Percentiles rank a stretch among this genome's conserved stretches.
These are phyloP conservation scores for Drosophila tripunctata DNA, from an alignment of 2,888 invertebrate genomes.

Conservation along the genomic window DNA sequence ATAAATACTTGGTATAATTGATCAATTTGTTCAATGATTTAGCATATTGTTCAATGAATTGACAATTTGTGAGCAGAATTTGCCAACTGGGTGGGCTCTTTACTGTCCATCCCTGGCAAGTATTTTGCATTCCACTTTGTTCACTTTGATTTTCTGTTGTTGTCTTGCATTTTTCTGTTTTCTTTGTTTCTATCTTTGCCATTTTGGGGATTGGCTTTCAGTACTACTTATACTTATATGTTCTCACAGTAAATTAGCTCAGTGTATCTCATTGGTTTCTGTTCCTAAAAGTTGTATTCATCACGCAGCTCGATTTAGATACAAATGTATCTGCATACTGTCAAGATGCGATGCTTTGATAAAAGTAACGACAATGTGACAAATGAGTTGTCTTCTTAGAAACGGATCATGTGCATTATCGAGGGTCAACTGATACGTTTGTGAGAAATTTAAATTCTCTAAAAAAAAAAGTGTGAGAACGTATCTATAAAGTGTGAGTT, in stretches of 20 bases:
- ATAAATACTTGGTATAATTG: constrained; percentile 21
- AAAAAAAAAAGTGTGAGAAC: not conserved
- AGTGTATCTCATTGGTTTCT: constrained; percentile 10
- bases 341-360: constrained; percentile 26
- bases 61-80: constrained; percentile 7
- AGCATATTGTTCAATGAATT: constrained; percentile 22
- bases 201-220: not conserved
- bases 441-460: not conserved
- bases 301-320: constrained; percentile 20
- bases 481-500: too few relatives aligned
- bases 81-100: not conserved
- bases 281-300: constrained; percentile 2
- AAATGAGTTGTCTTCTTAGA: constrained; percentile 24
- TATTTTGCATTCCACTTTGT: constrained; percentile 29
- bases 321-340: constrained; percentile 19
- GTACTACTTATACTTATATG: not conserved
- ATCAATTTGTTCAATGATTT: constrained; percentile 24
- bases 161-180: not conserved
- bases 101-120: not conserved
- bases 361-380: constrained; percentile 29
- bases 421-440: constrained; percentile 12
- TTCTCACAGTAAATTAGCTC: constrained; percentile 30
- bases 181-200: not conserved
- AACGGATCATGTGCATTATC: constrained; percentile 20
- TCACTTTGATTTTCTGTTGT: not conserved